Base-by-base conservation (phyloP, 2,888 invertebrate species). In the Carterocephalus palaemon region DNA sequence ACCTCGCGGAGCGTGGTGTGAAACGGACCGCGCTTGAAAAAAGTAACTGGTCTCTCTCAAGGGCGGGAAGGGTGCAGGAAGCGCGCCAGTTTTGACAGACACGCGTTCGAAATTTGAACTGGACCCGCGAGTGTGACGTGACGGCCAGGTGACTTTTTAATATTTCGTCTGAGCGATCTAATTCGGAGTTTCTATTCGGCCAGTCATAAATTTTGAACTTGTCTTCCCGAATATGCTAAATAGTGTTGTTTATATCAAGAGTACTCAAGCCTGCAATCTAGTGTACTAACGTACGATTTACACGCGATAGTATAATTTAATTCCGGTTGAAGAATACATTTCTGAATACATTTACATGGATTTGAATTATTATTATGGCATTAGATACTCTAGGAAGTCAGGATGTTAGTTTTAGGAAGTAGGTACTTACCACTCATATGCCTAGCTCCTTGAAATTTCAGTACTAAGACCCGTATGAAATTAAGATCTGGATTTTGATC, bases 21-120 rank as follows among this genome's bases (percentile, higher is more conserved):
- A 76, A 77, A 70, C 76, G 71, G 75, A 70, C 66, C 72, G 72
- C 64, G 59, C 60, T 66, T 68, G 75, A 83, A 82, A 83, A 85
- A 84, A 83, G 84, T 83, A 83, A 83, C 75, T 62, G 83, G 83
- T 59, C 64, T 59, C 55, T 60, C 66, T 82, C 83, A 83, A 84
- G 84, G 83, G 82, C 83, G 77, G 74, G 71, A 78, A 81, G 83
- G 83, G 81, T 80, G 80, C 78, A 81, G 83, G 84, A 82, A 83
- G 75, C 75, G 59, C 60, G 70, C 64, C 59, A 51, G 67, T 71
- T 78, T 81, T 72, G 73, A 73, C 67, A 63, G 58, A 61, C 57
- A 60, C 59, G 55, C 62, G 62, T 66, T 61, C 64, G 53, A 67
- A 70, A 64, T 74, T 67, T 57, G 60, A 59, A 52, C 54, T 56